Evolutionary conservation across 2,113 vertebrate genomes (phyloP), one percentile per base, ranked within the genome.

Genomic region (Lipophrys pholis): DNA sequence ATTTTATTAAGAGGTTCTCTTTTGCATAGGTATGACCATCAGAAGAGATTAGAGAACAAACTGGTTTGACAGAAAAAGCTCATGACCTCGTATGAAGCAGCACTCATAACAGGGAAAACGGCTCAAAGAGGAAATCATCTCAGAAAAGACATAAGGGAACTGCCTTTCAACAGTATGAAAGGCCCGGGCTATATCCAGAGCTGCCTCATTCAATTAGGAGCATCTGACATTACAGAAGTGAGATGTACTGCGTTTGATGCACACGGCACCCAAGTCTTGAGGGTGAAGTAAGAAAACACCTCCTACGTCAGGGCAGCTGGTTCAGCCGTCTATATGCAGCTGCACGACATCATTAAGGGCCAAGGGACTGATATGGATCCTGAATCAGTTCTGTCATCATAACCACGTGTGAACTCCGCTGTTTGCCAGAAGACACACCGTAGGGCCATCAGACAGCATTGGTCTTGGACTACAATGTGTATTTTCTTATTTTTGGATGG

Each of bases 161-260:
- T 73, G 65, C 55, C 61, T 72, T 74, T 67, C 58, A 82, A 36
- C 36, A 76, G 61, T 57, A 63, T 68, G 64, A 73, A 75, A 69
- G 67, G 40, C 56, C 8, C 14, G 42, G 60, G 50, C 67, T 67
- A 46, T 17, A 78, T 66, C 45, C 61, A 80, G 69, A 81, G 41
- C 64, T 82, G 82, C 48, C 76, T 50, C 54, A 51, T 84, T 69
- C 45, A 53, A 76, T 80, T 86, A 81, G 57, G 64, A 79, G 16
- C 61, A 84, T 81, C 50, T 79, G 78, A 64, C 54, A 14, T 86
- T 76, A 59, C 67, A 74, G 73, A 43, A 43, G 21, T 68, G 63
- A 63, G 63, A 79, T 49, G 73, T 49, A 7, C 41, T 40, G 21
- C 7, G 1, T 73, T 49, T 71, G 52, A 66, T 59, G 52, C 41